Evolutionary conservation across 92 coral and sea anemone species (phyloP).

Genomic region (Palythoa heliodiscus): DNA sequence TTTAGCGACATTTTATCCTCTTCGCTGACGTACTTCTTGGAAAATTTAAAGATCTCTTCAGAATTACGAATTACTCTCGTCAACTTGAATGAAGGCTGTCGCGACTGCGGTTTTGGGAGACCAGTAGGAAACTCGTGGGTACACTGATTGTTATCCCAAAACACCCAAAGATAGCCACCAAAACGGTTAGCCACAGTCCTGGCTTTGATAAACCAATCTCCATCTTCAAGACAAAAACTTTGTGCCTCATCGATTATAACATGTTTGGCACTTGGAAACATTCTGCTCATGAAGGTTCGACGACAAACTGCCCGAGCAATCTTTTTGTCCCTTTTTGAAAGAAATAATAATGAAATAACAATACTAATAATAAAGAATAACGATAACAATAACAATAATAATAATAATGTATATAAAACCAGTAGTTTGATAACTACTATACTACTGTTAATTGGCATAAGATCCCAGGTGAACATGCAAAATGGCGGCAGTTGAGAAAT

Average conservation of each 20-base stretch:
- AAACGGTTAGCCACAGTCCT: neutral
- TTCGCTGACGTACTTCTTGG: neutral
- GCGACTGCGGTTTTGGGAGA: neutral
- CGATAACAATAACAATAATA: too few species aligned
- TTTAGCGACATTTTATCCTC: neutral
- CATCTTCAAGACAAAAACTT: neutral
- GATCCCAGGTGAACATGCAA: too few species aligned
- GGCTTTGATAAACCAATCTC: neutral
- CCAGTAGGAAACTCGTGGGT: constrained; percentile 1
- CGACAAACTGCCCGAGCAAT: constrained; percentile 1
- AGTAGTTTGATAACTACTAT: too few species aligned
- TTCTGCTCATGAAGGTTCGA: neutral
- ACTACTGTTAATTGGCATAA: too few species aligned
- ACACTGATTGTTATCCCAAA: neutral
- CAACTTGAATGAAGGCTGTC: neutral
- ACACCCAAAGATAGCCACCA: neutral
- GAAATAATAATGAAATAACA: too few species aligned
- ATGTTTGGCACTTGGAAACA: neutral
- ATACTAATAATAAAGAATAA: too few species aligned
- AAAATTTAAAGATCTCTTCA: neutral
- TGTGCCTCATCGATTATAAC: constrained; percentile 19
- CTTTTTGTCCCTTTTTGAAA: neutral
- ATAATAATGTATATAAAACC: too few species aligned
- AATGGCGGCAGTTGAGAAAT: too few species aligned
- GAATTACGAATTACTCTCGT: constrained; percentile 9